Conservation (phyloP, 2,888 invertebrate genomes). For the Drosophila dives region DNA sequence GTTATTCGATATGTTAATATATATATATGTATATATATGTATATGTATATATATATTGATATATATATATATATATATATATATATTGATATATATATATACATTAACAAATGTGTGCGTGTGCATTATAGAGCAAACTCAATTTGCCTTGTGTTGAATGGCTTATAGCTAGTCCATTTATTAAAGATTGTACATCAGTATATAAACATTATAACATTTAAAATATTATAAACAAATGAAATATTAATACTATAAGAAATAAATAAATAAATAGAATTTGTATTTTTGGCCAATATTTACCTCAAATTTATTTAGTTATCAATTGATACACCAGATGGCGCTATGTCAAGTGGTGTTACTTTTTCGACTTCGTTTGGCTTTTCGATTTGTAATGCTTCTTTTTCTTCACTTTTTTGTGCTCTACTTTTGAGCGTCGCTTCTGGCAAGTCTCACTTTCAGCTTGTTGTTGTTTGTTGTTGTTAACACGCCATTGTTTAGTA, state of each 20-base stretch:
- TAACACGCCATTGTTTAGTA: conserved; percentile 63
- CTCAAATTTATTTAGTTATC: conserved; percentile 12
- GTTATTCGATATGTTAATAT: conserved; percentile 8
- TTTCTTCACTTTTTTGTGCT: conserved; percentile 28
- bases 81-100: too few relatives aligned
- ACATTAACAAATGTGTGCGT: neutral
- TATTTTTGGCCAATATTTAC: conserved; percentile 6
- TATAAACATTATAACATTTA: neutral
- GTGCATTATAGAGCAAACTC: conserved; percentile 29
- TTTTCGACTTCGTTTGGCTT: conserved; percentile 15
- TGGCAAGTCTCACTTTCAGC: conserved; percentile 38
- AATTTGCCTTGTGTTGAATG: conserved; percentile 45
- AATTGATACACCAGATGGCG: conserved; percentile 16
- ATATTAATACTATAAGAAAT: neutral
- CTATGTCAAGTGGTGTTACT: conserved; percentile 22
- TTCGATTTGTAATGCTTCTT: neutral
- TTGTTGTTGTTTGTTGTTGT: conserved; percentile 27
- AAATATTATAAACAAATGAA: neutral
- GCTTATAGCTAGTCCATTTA: conserved; percentile 21
- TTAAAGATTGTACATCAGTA: neutral
- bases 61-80: neutral
- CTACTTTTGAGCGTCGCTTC: conserved; percentile 26
- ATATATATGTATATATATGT: neutral
- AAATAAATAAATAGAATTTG: neutral
- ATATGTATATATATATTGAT: too few relatives aligned